These are phyloP conservation scores for Drosophila suzukii DNA, from an alignment of 1,140 invertebrate species.

Conservation along the genomic window DNA sequence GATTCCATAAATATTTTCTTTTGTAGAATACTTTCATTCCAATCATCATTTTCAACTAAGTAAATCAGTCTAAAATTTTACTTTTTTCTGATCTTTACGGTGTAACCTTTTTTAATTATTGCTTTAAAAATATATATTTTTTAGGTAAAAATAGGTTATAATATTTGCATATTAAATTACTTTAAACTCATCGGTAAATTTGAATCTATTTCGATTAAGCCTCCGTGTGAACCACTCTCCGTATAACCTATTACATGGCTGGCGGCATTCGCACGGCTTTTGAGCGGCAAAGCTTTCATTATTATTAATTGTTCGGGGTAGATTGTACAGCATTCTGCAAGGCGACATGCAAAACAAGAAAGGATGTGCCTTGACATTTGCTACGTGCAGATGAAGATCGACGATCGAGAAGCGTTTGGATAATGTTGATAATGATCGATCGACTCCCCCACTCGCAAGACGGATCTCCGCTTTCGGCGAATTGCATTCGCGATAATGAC, in stretches of 20 bases:
- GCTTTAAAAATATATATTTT: too few relatives aligned
- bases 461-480: slow-evolving; percentile 26
- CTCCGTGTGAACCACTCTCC: slow-evolving; percentile 14
- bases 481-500: slow-evolving; percentile 68
- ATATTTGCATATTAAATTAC: too few relatives aligned
- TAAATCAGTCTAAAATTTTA: too few relatives aligned
- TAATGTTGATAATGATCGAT: slow-evolving; percentile 69
- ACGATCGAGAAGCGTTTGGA: slow-evolving; percentile 23
- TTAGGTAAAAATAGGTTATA: too few relatives aligned
- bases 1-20: too few relatives aligned
- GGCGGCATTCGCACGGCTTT: slow-evolving; percentile 11
- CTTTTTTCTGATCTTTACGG: too few relatives aligned
- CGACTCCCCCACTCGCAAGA: slow-evolving; percentile 31
- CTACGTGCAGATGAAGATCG: slow-evolving; percentile 42
- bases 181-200: too few relatives aligned
- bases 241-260: slow-evolving; percentile 24
- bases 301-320: slow-evolving; percentile 50
- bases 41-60: too few relatives aligned
- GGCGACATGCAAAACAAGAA: slow-evolving; percentile 54
- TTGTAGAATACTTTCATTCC: too few relatives aligned
- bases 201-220: background rate
- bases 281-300: slow-evolving; percentile 35
- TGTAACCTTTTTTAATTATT: too few relatives aligned
- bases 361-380: slow-evolving; percentile 79
- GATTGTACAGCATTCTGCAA: slow-evolving; percentile 33